phyloP scores from a whole-genome alignment of 2,113 vertebrate species.

The Myocastor coypus region DNA sequence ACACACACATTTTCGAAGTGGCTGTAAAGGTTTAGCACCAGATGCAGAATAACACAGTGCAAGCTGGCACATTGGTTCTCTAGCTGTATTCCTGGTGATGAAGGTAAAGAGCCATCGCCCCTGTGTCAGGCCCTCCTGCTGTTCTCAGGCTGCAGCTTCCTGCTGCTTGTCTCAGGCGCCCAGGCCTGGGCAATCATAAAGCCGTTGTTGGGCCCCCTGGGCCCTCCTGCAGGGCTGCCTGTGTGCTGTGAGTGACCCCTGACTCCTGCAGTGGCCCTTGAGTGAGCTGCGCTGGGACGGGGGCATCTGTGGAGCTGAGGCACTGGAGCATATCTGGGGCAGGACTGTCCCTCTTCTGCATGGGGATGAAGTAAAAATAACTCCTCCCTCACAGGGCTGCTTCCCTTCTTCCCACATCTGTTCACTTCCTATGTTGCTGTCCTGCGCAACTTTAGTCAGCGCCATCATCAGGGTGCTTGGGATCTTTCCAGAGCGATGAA shows the following conservation, averaged over 20 bases:
- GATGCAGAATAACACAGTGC: neutral
- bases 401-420: neutral
- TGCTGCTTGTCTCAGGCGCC: neutral
- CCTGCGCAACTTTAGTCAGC: neutral
- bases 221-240: neutral
- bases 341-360: neutral
- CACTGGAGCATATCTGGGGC: too few relatives aligned
- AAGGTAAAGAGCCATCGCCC: neutral
- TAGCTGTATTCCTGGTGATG: neutral
- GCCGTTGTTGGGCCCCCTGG: neutral
- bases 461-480: neutral
- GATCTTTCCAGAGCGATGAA: slow-evolving; percentile 1
- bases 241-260: neutral
- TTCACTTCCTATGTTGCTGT: neutral
- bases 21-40: neutral
- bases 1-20: neutral
- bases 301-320: fast-evolving
- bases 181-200: neutral
- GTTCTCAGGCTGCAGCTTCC: neutral
- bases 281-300: neutral
- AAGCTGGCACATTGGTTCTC: neutral
- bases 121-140: neutral
- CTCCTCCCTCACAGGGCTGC: neutral
- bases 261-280: neutral
- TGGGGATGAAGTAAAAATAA: too few relatives aligned